These are phyloP conservation scores for Marisa cornuarietis DNA, from an alignment of 1,140 invertebrate genomes.

Conservation along the genomic window DNA sequence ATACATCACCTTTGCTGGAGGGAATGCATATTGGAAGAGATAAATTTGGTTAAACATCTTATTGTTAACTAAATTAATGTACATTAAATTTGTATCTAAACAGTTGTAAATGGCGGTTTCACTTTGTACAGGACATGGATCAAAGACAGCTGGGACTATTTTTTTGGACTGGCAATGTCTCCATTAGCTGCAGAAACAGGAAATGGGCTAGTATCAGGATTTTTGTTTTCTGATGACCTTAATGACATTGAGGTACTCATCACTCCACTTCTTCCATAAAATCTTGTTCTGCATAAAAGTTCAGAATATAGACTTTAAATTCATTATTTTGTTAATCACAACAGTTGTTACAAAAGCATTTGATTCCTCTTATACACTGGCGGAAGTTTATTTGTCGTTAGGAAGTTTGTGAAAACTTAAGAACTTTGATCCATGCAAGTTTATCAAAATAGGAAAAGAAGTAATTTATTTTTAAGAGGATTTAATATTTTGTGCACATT, in stretches of 20 bases:
- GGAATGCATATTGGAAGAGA: background rate
- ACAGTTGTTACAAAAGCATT: no score
- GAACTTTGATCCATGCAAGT: no score
- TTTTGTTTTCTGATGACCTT: constrained; percentile 33
- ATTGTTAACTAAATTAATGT: background rate
- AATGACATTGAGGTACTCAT: constrained; percentile 15
- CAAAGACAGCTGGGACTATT: constrained; percentile 36
- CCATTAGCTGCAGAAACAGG: constrained; percentile 26
- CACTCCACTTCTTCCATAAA: background rate
- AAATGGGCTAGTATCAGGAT: constrained; percentile 34
- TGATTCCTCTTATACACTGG: no score
- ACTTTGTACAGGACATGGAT: constrained; percentile 30
- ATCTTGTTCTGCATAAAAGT: background rate
- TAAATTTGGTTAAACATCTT: background rate
- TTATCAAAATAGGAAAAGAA: no score
- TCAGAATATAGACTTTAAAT: background rate
- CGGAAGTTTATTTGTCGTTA: no score
- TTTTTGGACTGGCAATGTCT: constrained; percentile 26
- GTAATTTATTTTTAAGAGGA: no score
- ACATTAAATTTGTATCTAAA: no score
- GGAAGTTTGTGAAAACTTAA: no score
- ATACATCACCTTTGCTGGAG: background rate
- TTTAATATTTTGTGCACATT: no score
- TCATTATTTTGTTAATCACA: no score
- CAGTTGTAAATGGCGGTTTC: background rate